Evolutionary conservation across 2,888 invertebrate genomes (phyloP), one percentile per base, ranked within the genome.

Genomic region (Nysson spinosus): DNA sequence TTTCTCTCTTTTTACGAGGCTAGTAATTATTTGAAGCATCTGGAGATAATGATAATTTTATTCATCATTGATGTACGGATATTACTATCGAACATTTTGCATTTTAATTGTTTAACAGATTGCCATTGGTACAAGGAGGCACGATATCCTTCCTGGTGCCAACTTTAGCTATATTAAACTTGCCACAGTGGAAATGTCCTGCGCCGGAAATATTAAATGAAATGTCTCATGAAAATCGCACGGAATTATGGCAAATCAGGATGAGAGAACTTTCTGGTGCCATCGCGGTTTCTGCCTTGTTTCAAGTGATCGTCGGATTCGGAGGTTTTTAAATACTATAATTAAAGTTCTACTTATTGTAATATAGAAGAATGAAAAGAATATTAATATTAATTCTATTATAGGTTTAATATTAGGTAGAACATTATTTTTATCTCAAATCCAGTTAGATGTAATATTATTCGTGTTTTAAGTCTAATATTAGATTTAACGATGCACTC

Each of bases 191-290:
- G 93, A 89, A 90, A 78, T 95, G 95, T 78, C 94, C 95, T 0
- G 79, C 87, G 0, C 75, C 83, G 0, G 89, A 88, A 0, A 84
- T 87, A 11, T 80, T 94, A 16, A 84, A 86, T 0, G 87, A 89
- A 32, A 90, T 94, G 91, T 85, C 89, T 0, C 83, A 82, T 0
- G 90, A 88, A 1, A 89, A 91, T 60, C 89, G 91, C 12, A 89
- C 90, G 0, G 89, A 89, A 57, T 87, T 93, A 7, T 95, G 95
- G 95, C 93, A 92, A 83, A 86, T 89, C 19, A 88, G 95, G 65
- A 95, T 95, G 93, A 89, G 94, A 57, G 94, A 94, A 81, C 88
- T 96, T 16, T 95, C 95, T 0, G 96, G 96, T 0, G 95, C 95
- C 1, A 95, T 96, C 11, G 93, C 95, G 1, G 91, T 95, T 0